Conservation (phyloP, 2,797 vertebrate genomes). For the Silurus aristotelis region DNA sequence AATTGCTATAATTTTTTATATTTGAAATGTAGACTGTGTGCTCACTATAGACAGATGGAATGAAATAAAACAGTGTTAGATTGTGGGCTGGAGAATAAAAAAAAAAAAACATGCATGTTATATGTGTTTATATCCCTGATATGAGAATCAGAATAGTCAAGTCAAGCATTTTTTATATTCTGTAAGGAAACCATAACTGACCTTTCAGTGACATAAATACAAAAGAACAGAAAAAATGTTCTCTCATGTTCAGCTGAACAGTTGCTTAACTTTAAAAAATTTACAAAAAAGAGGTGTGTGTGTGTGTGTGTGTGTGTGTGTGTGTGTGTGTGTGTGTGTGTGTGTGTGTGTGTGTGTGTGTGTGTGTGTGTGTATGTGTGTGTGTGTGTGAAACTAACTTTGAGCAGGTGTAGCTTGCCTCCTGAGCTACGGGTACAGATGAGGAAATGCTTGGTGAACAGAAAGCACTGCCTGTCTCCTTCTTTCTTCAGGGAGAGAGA, state of each 20-base stretch:
- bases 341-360: background rate
- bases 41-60: background rate
- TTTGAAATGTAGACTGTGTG: background rate
- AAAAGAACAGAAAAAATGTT: background rate
- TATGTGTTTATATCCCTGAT: conserved; percentile 24
- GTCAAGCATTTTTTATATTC: no score
- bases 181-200: background rate
- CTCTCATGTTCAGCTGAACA: background rate
- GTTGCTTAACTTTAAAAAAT: conserved; percentile 4
- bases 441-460: conserved; percentile 97
- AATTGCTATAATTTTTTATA: background rate
- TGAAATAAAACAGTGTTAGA: conserved; percentile 11
- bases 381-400: conserved; percentile 72
- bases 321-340: background rate
- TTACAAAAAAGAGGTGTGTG: background rate
- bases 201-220: background rate
- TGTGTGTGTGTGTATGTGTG: background rate
- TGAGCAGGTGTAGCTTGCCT: conserved; percentile 95
- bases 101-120: background rate
- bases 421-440: conserved; percentile 98
- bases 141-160: conserved; percentile 10
- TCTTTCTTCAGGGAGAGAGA: conserved; percentile 97
- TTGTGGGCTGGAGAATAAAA: background rate
- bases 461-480: conserved; percentile 97
- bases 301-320: no score